Percentiles rank a stretch among this genome's conserved stretches.
phyloP scores from a whole-genome alignment of 2,888 invertebrate species.

The Nipponacmea schrenckii region DNA sequence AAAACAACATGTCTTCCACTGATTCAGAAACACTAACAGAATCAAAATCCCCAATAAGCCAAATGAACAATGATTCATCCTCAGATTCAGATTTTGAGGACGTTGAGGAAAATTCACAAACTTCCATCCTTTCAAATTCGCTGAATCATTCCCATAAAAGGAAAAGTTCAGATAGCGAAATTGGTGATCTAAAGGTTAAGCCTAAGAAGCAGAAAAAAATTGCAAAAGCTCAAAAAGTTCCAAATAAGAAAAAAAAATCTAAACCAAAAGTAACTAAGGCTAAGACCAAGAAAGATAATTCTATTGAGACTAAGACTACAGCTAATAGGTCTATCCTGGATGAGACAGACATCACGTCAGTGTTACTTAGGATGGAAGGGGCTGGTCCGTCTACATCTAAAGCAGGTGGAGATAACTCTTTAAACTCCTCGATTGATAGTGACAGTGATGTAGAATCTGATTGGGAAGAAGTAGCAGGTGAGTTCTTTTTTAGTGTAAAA shows the following conservation, averaged over 20 bases:
- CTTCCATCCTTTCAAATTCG: too few relatives aligned
- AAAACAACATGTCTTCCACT: neutral
- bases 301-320: neutral
- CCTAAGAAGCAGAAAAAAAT: too few relatives aligned
- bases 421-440: slow-evolving; percentile 19
- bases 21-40: neutral
- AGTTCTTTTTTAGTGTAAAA: slow-evolving; percentile 8
- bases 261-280: neutral
- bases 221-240: too few relatives aligned
- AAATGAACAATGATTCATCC: slow-evolving; percentile 14
- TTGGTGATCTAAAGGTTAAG: too few relatives aligned
- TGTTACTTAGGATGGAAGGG: slow-evolving; percentile 46
- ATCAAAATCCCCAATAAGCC: neutral
- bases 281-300: slow-evolving; percentile 1
- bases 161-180: neutral
- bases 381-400: slow-evolving; percentile 16
- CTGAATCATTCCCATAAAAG: neutral
- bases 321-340: slow-evolving; percentile 21
- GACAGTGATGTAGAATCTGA: slow-evolving; percentile 69
- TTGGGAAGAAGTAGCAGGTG: slow-evolving; percentile 80
- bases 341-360: slow-evolving; percentile 39
- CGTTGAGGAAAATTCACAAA: neutral
- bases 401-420: slow-evolving; percentile 15
- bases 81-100: slow-evolving; percentile 25
- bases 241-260: neutral